Base-by-base conservation (phyloP, 1,140 invertebrate species). In the Drosophila pallidifrons region DNA sequence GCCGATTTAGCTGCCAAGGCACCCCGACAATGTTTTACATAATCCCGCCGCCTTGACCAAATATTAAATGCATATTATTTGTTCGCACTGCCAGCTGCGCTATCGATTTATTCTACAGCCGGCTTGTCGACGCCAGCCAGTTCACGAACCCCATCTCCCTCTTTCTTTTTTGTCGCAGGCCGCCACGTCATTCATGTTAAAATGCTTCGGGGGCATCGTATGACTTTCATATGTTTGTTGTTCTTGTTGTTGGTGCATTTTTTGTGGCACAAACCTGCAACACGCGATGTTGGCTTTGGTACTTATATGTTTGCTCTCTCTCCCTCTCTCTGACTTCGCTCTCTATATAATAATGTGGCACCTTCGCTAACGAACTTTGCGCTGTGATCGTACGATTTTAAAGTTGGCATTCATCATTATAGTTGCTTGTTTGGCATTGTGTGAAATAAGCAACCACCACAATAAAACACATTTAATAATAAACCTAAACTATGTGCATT, bases 301-400 rank as follows among this genome's bases (percentile, higher is more conserved):
- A 49, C 20, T 63, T 6, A 32, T 5, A 5, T 8, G 3, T 10
- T 46, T 1, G 8, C 15, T 59, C 54, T 41, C 41, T 13, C n/a
- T 32, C 15, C 6, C 13, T 15, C 30, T 20, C 15, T 35, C 35
- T 66, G 8, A 28, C 20, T 49, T 7, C 13, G 45, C 45, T 59
- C 8, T 52, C 15, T 35, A 51, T 45, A 49, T 54, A 49, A 51
- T 60, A 49, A 51, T 79, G 57, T 69, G 47, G 65, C 65, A 61
- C 49, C 41, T 61, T 13, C 4, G 30, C 49, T 57, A 49, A 46
- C 57, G 77, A 73, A 79, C 77, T 79, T 79, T 79, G 75, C 5
- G 75, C 74, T 77, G 15, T 51, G 73, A 79, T 79, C 77, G 74
- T 79, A 79, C 46, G 77, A 79, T 77, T 79, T 77, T 69, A 66